Base-by-base conservation (phyloP, 2,113 vertebrate genomes). In the Lates calcarifer region DNA sequence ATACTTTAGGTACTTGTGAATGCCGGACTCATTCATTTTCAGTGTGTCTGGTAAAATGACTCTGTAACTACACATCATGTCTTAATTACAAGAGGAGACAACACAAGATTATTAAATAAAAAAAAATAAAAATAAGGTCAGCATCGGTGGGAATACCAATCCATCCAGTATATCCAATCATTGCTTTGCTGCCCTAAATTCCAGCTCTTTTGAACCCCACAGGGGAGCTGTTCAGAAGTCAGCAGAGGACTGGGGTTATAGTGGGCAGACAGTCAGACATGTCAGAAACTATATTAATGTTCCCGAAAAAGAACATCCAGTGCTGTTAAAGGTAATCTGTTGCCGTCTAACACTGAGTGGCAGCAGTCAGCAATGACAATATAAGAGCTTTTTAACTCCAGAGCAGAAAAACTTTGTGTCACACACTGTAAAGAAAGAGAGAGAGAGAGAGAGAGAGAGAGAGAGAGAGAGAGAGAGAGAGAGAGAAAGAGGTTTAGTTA, bases 401-500 rank as follows among this genome's bases (percentile, higher is more conserved):
- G 37, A 83, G 53, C 63, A 72, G 28, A 61, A 67, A 41, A 79
- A 73, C 63, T 74, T 41, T 4, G 35, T 6, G 28, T 78, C 81
- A 65, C 64, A 47, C 37, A 15, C 33, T 29, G 61, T 9, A 33
- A 8, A 53, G 22, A 22, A 29, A 68, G 45, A 57, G 56, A 37
- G 39, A 2, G 39, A 11, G 39, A 13, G 37, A 13, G 12, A 13
- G 39, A 41, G 47, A 57, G 56, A 37, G 41, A 15, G 41, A 2
- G 41, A 17, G 41, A 3, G 15, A 17, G 41, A 6, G 35, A 37
- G 35, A 37, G 43, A 17, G 24, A 45, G 13, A 53, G 28, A 33
- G 24, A 58, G 69, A 60, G 31, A 43, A 15, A 73, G 60, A 37
- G 33, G 65, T 68, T 75, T 55, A 72, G 62, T 60, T 65, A 76